Base-by-base conservation (phyloP, 2,113 vertebrate genomes). In the Ramphastos sulfuratus region DNA sequence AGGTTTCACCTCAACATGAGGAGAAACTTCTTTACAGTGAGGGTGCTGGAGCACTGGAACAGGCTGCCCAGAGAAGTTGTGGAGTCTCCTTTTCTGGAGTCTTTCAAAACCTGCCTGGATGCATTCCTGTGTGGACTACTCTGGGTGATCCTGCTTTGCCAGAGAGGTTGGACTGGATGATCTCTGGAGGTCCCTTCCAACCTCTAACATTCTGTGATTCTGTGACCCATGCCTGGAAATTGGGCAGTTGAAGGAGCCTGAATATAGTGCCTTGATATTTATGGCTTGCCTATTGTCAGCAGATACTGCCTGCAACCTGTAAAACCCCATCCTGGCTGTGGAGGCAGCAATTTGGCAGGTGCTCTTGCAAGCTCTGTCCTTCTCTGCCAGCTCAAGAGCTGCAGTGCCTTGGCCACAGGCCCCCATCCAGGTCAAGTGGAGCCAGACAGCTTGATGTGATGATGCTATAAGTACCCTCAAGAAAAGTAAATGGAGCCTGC, bases 241-340 rank as follows among this genome's bases (percentile, higher is more conserved):
- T 1, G 1, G 37, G 67, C 31, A 35, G 33, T 54, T 37, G 46
- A 37, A 25, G 30, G 60, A 84, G 23, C 27, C 42, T 35, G 42
- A 63, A 10, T 31, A n/a, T 4, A 27, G 58, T 28, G 30, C 33
- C 33, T 50, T 16, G 16, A 28, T 2, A 2, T 10, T 17, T 35
- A 31, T 58, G 55, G 12, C 16, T 52, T 56, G 44, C 50, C 23
- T 5, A 0, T 2, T 17, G 35, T 15, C 67, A 37, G 73, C 15
- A 31, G 31, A 3, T 16, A 28, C 52, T 42, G 46, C 27, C 31
- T 4, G 4, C 17, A 25, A 12, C 6, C 15, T 3, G 1, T 4
- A 48, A 13, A 17, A 8, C 54, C 4, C 12, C 7, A 1, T 12
- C 8, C 4, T 5, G 56, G 61, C 14, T 23, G 27, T 9, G 1